Percentiles rank a stretch among this genome's conserved stretches.
These are phyloP conservation scores for Dione juno DNA, from an alignment of 2,888 invertebrate species.

Conservation along the genomic window DNA sequence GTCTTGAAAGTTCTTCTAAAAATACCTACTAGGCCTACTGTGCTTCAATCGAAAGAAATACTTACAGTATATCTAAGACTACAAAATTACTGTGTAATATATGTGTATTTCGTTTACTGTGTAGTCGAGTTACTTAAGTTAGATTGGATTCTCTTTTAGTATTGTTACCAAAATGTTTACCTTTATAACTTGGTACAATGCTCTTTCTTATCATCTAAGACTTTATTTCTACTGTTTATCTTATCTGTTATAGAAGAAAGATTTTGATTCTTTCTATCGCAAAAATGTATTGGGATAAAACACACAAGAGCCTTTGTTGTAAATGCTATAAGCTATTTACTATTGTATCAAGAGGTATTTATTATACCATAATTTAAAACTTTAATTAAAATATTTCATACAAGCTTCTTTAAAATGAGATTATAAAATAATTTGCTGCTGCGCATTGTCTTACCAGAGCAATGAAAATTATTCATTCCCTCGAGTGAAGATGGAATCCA, in stretches of 20 bases:
- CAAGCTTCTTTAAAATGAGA: too few relatives aligned
- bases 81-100: neutral
- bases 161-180: constrained; percentile 28
- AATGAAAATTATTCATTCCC: too few relatives aligned
- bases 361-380: too few relatives aligned
- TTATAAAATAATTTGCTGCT: too few relatives aligned
- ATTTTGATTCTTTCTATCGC: neutral
- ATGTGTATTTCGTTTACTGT: neutral
- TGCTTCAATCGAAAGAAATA: too few relatives aligned
- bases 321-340: neutral
- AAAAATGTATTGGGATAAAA: neutral
- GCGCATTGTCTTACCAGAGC: too few relatives aligned
- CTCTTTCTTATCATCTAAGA: constrained; percentile 17
- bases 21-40: too few relatives aligned
- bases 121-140: constrained; percentile 28
- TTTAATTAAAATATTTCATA: too few relatives aligned
- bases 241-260: neutral
- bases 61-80: too few relatives aligned
- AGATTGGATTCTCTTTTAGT: constrained; percentile 33
- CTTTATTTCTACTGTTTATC: neutral
- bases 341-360: too few relatives aligned
- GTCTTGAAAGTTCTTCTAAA: too few relatives aligned
- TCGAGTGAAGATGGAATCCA: too few relatives aligned
- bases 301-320: neutral
- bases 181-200: constrained; percentile 17